Conservation (phyloP, 2,888 invertebrate species). For the Caenorhabditis sp. region DNA sequence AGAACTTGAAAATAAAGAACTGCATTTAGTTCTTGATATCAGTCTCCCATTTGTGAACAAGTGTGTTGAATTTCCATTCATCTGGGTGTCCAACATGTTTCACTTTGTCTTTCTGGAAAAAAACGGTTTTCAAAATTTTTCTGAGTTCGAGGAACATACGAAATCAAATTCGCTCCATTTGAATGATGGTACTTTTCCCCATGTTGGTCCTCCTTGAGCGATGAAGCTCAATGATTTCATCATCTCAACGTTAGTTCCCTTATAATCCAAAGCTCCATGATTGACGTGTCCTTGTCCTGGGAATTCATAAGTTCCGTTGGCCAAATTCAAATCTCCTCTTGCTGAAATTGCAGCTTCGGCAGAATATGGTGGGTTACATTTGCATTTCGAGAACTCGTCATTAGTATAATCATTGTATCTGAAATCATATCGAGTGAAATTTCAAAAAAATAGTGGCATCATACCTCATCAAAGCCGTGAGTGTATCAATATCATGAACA, state of each 20-base stretch:
- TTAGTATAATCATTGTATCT: constrained; percentile 80
- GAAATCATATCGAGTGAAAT: constrained; percentile 3
- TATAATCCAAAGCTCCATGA: constrained; percentile 80
- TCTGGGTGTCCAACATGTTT: constrained; percentile 81
- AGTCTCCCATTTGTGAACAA: constrained; percentile 71
- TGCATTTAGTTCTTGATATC: constrained; percentile 34
- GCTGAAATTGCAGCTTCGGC: constrained; percentile 80
- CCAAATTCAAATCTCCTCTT: constrained; percentile 79
- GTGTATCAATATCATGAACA: constrained; percentile 76
- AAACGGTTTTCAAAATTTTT: neutral
- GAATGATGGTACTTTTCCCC: constrained; percentile 77
- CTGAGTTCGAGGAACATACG: constrained; percentile 55
- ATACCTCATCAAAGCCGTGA: constrained; percentile 76
- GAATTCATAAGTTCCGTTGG: constrained; percentile 80
- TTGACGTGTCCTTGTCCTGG: constrained; percentile 77
- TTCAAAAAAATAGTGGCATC: neutral
- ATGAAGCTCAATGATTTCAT: constrained; percentile 75
- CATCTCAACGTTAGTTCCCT: constrained; percentile 72
- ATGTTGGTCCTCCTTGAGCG: constrained; percentile 76
- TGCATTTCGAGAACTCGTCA: constrained; percentile 79
- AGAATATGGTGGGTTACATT: constrained; percentile 79
- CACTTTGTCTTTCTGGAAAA: constrained; percentile 54
- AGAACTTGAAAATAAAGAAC: neutral
- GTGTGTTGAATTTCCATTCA: constrained; percentile 78
- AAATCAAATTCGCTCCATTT: constrained; percentile 81